phyloP scores from a whole-genome alignment of 2,113 vertebrate genomes.

The Phodopus roborovskii region DNA sequence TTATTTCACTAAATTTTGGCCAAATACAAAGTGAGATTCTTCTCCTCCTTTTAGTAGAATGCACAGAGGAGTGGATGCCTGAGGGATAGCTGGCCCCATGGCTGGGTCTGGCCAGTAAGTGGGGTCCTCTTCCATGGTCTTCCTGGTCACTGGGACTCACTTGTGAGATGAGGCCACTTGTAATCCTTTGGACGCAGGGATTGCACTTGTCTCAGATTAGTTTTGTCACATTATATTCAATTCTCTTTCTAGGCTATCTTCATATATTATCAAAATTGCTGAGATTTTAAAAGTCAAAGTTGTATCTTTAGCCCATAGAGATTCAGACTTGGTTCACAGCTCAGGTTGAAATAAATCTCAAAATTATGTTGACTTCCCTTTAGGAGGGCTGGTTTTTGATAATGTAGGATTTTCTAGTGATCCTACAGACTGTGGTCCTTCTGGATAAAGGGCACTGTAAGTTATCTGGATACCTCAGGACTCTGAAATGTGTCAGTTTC shows the following conservation, averaged over 20 bases:
- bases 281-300: neutral
- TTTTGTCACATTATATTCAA: neutral
- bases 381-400: neutral
- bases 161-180: neutral
- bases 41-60: neutral
- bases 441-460: too few species aligned
- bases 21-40: neutral
- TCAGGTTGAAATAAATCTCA: neutral
- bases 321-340: neutral
- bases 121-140: too few species aligned
- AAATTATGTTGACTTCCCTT: neutral
- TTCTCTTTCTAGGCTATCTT: neutral
- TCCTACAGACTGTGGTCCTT: neutral
- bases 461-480: neutral
- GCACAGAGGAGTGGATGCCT: neutral
- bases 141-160: neutral
- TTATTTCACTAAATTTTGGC: neutral
- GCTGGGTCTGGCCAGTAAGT: accelerated
- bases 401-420: neutral
- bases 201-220: neutral
- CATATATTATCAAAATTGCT: neutral
- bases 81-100: accelerated
- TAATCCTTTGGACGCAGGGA: accelerated
- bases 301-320: neutral
- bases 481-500: neutral